Conservation (phyloP, 2,113 vertebrate species). For the Emydura subglobosa region DNA sequence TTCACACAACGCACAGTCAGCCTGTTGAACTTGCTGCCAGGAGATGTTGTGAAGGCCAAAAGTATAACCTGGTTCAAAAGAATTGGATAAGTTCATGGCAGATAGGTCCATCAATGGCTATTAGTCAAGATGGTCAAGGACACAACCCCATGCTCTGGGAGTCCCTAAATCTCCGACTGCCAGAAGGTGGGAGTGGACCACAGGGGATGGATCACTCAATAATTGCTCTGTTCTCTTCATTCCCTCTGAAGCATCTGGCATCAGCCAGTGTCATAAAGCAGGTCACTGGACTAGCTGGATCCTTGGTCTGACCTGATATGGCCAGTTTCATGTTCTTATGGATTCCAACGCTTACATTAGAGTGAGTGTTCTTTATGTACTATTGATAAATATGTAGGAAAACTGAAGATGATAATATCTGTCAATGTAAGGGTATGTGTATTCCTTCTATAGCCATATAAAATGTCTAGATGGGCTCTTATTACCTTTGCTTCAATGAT, state of each 20-base stretch:
- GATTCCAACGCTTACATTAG: not conserved
- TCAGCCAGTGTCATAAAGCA: no score
- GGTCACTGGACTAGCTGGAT: not conserved
- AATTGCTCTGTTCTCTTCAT: not conserved
- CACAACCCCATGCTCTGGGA: not conserved
- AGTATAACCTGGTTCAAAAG: not conserved
- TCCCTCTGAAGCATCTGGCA: not conserved
- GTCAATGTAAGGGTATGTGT: not conserved
- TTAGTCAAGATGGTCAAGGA: not conserved
- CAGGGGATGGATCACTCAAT: not conserved
- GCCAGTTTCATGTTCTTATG: not conserved
- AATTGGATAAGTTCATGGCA: not conserved
- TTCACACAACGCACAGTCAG: not conserved
- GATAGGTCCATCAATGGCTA: not conserved
- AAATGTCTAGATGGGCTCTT: not conserved
- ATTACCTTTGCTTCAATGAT: not conserved
- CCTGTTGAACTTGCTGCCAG: not conserved
- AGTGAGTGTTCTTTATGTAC: not conserved
- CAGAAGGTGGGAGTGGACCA: not conserved
- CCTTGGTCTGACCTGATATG: not conserved
- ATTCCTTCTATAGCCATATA: not conserved
- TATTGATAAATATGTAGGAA: not conserved
- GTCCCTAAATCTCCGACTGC: not conserved
- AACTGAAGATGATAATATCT: not conserved
- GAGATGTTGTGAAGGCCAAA: not conserved